Evolutionary conservation across 2,888 invertebrate species (phyloP).

Genomic region (Pseudococcus viburni): DNA sequence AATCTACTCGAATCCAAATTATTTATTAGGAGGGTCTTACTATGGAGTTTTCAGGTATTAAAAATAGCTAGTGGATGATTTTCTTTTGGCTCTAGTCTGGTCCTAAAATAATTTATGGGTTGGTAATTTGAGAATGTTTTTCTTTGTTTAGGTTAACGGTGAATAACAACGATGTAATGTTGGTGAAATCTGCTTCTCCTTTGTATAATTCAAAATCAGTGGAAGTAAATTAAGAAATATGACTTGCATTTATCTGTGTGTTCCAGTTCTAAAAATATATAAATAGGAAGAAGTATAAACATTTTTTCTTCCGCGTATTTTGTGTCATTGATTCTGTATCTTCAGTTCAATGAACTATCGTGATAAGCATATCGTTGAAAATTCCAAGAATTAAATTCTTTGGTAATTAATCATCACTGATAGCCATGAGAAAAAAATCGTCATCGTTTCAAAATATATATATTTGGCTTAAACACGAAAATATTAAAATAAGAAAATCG

Average conservation of each 20-base stretch:
- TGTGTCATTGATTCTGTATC: neutral
- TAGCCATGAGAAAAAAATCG: neutral
- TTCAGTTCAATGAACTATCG: neutral
- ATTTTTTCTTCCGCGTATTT: neutral
- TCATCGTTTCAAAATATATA: constrained; percentile 1
- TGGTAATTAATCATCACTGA: neutral
- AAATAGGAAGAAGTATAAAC: neutral
- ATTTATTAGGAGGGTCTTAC: constrained; percentile 47
- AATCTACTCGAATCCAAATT: constrained; percentile 43
- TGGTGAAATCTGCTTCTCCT: constrained; percentile 51
- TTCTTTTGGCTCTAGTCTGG: neutral
- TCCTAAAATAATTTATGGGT: neutral
- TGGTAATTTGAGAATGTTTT: neutral
- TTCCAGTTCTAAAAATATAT: neutral
- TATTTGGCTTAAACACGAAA: constrained; percentile 24
- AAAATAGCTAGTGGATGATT: neutral
- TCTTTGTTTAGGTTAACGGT: constrained; percentile 48
- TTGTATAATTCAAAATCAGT: constrained; percentile 9
- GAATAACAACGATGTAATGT: constrained; percentile 31
- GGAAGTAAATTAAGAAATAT: neutral
- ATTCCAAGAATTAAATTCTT: neutral
- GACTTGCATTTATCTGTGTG: neutral
- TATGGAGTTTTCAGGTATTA: constrained; percentile 64
- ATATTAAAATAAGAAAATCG: constrained; percentile 37
- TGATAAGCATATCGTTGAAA: neutral